Evolutionary conservation across 1,140 invertebrate genomes (phyloP).

Genomic region (Zaprionus nigranus): DNA sequence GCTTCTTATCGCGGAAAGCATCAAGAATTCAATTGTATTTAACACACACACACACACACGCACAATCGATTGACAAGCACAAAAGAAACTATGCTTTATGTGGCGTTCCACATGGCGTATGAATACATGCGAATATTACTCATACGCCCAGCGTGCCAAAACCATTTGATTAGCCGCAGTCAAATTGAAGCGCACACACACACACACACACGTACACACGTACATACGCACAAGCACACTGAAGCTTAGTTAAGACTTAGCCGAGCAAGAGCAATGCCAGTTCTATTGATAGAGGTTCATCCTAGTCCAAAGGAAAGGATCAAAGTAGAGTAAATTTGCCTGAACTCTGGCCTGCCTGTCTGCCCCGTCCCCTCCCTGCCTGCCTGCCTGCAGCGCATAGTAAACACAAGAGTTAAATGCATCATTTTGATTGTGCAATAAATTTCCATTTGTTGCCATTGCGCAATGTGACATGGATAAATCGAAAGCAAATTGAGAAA

Average conservation of each 20-base stretch:
- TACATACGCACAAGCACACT: not conserved
- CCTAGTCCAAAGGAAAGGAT: not conserved
- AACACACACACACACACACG: slow-evolving; percentile 25
- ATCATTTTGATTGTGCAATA: slow-evolving; percentile 1
- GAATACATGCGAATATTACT: slow-evolving; percentile 61
- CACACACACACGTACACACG: too few relatives aligned
- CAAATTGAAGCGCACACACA: slow-evolving; percentile 4
- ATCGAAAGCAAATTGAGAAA: slow-evolving; percentile 11
- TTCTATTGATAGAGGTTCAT: not conserved
- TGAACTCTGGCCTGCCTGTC: not conserved
- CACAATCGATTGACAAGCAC: slow-evolving; percentile 58
- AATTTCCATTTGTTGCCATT: slow-evolving; percentile 2
- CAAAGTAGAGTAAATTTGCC: not conserved
- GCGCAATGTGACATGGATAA: not conserved
- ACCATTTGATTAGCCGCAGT: slow-evolving; percentile 64
- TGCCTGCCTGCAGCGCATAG: not conserved
- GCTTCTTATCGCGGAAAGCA: slow-evolving; percentile 70
- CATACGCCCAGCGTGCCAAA: slow-evolving; percentile 52
- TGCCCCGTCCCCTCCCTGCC: too few relatives aligned
- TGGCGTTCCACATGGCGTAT: not conserved
- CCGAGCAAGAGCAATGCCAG: not conserved
- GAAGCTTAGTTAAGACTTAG: not conserved
- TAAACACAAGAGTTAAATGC: not conserved
- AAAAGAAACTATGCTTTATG: slow-evolving; percentile 58
- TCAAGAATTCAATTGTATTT: slow-evolving; percentile 79